A percentile compares a stretch with the other conserved stretches of the same genome.
These are phyloP conservation scores for Dissostichus mawsoni DNA, from an alignment of 2,113 vertebrate species.

Conservation along the genomic window DNA sequence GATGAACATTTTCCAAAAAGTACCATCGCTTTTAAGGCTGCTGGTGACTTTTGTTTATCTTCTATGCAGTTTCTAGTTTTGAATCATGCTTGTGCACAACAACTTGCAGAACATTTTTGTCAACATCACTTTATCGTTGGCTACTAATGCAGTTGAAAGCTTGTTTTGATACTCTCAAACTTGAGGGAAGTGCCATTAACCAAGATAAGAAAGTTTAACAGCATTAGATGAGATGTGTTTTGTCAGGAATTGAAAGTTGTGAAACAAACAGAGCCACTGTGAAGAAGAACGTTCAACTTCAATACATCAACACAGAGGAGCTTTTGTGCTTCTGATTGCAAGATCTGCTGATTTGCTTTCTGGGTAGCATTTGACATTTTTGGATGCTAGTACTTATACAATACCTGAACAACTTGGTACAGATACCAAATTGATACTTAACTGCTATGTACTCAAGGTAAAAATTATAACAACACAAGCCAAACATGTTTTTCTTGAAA, in stretches of 20 bases:
- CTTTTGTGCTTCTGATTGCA: not conserved
- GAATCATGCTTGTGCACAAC: not conserved
- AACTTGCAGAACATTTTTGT: not conserved
- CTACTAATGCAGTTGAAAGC: not conserved
- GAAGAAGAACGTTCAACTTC: not conserved
- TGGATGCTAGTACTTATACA: not conserved
- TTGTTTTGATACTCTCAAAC: conserved; percentile 1
- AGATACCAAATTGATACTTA: not conserved
- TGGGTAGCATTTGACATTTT: not conserved
- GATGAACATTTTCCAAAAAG: not conserved
- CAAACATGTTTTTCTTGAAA: not conserved
- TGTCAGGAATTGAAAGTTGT: not conserved
- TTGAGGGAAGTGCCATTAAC: not conserved
- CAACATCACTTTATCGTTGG: not conserved
- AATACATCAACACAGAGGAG: not conserved
- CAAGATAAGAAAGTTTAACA: not conserved
- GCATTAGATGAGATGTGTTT: not conserved
- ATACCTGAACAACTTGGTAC: not conserved
- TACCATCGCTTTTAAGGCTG: not conserved
- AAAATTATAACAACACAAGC: not conserved
- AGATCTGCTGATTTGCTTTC: not conserved
- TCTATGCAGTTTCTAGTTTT: not conserved
- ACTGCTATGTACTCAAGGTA: not conserved
- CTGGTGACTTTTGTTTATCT: not conserved
- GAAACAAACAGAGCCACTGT: not conserved